These are phyloP conservation scores for Microplitis demolitor DNA, from an alignment of 1,140 invertebrate genomes.

Conservation along the genomic window DNA sequence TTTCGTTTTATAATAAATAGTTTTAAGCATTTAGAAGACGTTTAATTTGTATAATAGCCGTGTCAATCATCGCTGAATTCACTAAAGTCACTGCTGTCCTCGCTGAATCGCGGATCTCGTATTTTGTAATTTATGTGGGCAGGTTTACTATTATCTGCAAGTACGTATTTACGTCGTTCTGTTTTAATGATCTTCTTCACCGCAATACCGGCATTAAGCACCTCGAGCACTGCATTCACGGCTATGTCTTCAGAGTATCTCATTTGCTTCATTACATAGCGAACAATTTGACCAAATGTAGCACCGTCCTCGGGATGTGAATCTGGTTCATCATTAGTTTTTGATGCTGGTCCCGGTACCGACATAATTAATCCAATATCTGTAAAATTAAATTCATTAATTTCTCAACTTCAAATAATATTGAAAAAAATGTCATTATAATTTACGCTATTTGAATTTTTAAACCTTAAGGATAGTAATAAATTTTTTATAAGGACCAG, in stretches of 20 bases:
- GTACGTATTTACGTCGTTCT: constrained; percentile 36
- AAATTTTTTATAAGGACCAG: too few relatives aligned
- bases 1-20: neutral
- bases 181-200: constrained; percentile 47
- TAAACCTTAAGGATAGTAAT: too few relatives aligned
- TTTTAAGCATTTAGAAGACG: neutral
- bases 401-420: too few relatives aligned
- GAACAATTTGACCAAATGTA: constrained; percentile 46
- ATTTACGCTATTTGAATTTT: too few relatives aligned
- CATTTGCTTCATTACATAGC: constrained; percentile 45
- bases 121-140: constrained; percentile 34
- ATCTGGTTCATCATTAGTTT: neutral
- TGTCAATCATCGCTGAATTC: constrained; percentile 3
- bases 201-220: constrained; percentile 45
- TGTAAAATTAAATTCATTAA: too few relatives aligned
- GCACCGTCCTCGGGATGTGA: constrained; percentile 36
- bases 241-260: constrained; percentile 40
- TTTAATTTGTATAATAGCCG: neutral
- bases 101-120: constrained; percentile 38
- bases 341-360: neutral
- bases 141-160: constrained; percentile 31
- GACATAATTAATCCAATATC: neutral
- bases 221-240: constrained; percentile 41
- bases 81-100: constrained; percentile 37
- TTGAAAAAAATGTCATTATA: too few relatives aligned